Percentiles rank a stretch among this genome's conserved stretches.
Conservation (phyloP, 2,888 invertebrate genomes). For the Hydroisotoma schaefferi region DNA sequence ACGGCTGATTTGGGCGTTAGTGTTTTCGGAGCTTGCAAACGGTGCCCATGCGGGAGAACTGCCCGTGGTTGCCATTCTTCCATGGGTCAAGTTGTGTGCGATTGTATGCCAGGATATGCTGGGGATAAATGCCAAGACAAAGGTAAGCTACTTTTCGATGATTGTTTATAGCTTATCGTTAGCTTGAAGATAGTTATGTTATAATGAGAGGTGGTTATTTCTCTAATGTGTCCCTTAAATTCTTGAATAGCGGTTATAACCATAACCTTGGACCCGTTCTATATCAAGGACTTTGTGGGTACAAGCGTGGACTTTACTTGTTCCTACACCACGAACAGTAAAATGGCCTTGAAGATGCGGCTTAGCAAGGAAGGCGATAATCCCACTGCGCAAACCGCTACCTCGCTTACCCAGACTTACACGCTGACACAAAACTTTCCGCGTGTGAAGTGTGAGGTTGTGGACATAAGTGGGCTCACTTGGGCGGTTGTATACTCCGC, state of each 20-base stretch:
- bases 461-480: conserved; percentile 12
- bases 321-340: conserved; percentile 29
- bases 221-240: no score
- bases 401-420: conserved; percentile 16
- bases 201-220: no score
- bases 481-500: conserved; percentile 31
- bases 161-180: background rate
- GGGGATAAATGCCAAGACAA: conserved; percentile 37
- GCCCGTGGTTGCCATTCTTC: conserved; percentile 34
- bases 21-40: conserved; percentile 41
- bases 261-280: conserved; percentile 37
- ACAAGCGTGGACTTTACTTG: conserved; percentile 31
- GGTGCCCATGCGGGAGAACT: conserved; percentile 39
- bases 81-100: conserved; percentile 29
- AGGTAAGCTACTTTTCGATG: conserved; percentile 25
- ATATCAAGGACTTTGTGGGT: conserved; percentile 30
- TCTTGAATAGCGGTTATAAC: conserved; percentile 32
- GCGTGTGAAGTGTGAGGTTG: conserved; percentile 22
- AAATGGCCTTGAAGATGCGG: conserved; percentile 20
- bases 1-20: conserved; percentile 29
- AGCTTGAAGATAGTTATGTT: no score
- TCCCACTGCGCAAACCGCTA: conserved; percentile 10
- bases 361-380: conserved; percentile 17
- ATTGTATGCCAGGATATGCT: conserved; percentile 35
- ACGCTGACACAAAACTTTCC: conserved; percentile 6